Evolutionary conservation across 2,888 invertebrate species (phyloP).

Genomic region (Melanargia galathea): DNA sequence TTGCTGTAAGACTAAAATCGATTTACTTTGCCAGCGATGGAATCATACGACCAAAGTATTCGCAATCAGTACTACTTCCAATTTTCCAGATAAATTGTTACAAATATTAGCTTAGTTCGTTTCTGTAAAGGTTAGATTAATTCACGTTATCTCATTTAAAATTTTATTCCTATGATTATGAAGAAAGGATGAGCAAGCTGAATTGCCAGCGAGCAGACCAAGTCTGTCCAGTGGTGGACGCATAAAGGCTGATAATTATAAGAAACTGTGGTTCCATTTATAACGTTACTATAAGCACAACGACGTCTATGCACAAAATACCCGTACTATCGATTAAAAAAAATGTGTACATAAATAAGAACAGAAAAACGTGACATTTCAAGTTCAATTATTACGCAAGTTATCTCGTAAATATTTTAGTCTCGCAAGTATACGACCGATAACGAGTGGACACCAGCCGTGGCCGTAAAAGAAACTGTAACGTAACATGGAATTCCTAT

Average conservation of each 20-base stretch:
- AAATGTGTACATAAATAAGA: too few species aligned
- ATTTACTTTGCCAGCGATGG: constrained; percentile 19
- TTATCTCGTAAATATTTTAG: background rate
- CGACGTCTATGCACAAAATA: too few species aligned
- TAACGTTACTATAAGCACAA: too few species aligned
- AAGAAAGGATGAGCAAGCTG: too few species aligned
- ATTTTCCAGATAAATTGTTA: constrained; percentile 13
- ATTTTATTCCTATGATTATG: background rate
- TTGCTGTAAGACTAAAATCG: constrained; percentile 28
- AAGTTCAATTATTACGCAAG: background rate
- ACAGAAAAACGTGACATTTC: too few species aligned
- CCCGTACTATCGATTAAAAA: too few species aligned
- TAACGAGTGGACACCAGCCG: constrained; percentile 1
- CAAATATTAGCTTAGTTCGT: constrained; percentile 1
- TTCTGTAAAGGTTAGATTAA: constrained; percentile 7
- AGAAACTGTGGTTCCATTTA: too few species aligned
- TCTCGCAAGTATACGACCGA: background rate
- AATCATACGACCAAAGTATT: constrained; percentile 15
- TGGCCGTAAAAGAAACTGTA: constrained; percentile 17
- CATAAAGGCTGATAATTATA: too few species aligned
- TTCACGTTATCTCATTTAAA: constrained; percentile 5
- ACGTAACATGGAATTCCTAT: constrained; percentile 43
- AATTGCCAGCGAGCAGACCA: too few species aligned
- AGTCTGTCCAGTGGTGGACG: too few species aligned
- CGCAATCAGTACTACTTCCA: constrained; percentile 17